Evolutionary conservation across 1,140 invertebrate species (phyloP).

Genomic region (Agrilus planipennis): DNA sequence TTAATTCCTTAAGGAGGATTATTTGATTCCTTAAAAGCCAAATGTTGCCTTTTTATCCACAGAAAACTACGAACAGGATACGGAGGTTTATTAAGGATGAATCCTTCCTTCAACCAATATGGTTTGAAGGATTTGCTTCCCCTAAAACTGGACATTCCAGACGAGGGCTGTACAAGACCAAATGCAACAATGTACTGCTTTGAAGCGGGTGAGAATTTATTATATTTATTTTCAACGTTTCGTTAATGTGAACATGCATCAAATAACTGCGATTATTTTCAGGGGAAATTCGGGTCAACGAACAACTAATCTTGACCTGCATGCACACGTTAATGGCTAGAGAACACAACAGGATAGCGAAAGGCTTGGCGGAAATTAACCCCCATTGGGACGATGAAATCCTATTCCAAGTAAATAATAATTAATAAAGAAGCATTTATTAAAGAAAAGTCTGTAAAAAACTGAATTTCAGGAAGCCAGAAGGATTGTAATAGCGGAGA

Average conservation of each 20-base stretch:
- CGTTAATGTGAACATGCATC: too few relatives aligned
- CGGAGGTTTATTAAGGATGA: slow-evolving; percentile 71
- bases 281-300: slow-evolving; percentile 90
- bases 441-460: neutral
- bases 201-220: slow-evolving; percentile 60
- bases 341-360: slow-evolving; percentile 78
- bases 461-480: slow-evolving; percentile 58
- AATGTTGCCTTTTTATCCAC: slow-evolving; percentile 11
- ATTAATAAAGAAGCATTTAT: neutral
- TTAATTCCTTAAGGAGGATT: neutral
- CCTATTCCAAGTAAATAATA: slow-evolving; percentile 57
- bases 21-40: neutral
- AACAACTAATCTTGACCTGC: slow-evolving; percentile 79
- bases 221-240: too few relatives aligned
- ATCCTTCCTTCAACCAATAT: slow-evolving; percentile 76
- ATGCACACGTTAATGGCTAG: slow-evolving; percentile 84
- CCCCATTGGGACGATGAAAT: slow-evolving; percentile 94
- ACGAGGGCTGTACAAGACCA: slow-evolving; percentile 83
- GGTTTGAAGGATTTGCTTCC: slow-evolving; percentile 81
- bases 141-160: slow-evolving; percentile 79
- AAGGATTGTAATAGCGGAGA: slow-evolving; percentile 77
- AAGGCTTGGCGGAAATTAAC: slow-evolving; percentile 64
- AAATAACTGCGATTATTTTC: slow-evolving; percentile 16
- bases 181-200: slow-evolving; percentile 85
- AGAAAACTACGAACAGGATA: slow-evolving; percentile 68